Conservation (phyloP, 2,797 vertebrate species). For the Paedocypris micromegethes region DNA sequence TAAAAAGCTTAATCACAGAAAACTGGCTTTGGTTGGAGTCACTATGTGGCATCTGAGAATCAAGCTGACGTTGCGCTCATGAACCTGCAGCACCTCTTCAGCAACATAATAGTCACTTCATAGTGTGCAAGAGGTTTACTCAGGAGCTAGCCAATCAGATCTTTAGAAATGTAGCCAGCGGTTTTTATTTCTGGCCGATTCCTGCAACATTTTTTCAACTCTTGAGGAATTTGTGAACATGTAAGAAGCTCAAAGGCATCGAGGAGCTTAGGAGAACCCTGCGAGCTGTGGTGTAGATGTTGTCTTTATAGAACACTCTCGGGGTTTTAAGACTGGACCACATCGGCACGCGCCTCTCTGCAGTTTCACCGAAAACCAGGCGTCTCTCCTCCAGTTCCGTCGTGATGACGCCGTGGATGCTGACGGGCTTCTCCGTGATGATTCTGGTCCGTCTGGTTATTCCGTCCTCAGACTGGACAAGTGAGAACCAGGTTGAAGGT, state of each 20-base stretch:
- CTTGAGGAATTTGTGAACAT: too few species aligned
- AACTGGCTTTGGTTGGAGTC: too few species aligned
- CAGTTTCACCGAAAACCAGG: conserved; percentile 3
- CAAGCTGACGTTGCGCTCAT: too few species aligned
- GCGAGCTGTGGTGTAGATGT: background rate
- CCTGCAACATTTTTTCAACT: too few species aligned
- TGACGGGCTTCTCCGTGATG: conserved; percentile 87
- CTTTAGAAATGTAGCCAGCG: too few species aligned
- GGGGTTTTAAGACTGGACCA: background rate
- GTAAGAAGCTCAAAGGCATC: too few species aligned
- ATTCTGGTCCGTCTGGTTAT: conserved; percentile 92
- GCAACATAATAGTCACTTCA: background rate
- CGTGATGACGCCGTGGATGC: conserved; percentile 77
- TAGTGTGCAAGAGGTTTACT: background rate
- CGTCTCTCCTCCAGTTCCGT: background rate
- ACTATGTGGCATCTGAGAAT: background rate
- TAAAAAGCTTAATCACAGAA: too few species aligned
- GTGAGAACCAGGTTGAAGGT: conserved; percentile 76
- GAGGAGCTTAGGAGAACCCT: too few species aligned
- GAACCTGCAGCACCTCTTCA: background rate
- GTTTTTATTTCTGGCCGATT: too few species aligned
- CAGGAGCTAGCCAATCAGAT: too few species aligned
- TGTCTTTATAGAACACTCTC: background rate
- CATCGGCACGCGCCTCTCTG: background rate
- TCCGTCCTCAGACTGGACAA: conserved; percentile 89